phyloP scores from a whole-genome alignment of 2,113 vertebrate genomes.

The Acinonyx jubatus region DNA sequence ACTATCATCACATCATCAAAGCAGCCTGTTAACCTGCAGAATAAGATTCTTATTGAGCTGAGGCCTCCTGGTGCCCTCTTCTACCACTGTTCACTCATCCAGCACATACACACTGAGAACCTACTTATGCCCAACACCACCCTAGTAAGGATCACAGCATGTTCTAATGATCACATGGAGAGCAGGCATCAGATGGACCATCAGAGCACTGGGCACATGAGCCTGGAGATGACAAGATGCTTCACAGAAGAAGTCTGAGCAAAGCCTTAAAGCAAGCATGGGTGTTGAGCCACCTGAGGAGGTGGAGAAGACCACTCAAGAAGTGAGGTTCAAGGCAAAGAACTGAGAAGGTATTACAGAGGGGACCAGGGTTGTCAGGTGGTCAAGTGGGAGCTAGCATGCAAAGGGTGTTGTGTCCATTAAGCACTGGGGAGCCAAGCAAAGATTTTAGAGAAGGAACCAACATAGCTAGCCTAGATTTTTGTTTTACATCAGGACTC shows the following conservation, averaged over 20 bases:
- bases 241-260: not conserved
- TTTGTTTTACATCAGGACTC: not conserved
- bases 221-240: not conserved
- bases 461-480: not conserved
- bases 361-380: not conserved
- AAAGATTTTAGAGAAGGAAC: not conserved
- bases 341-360: not conserved
- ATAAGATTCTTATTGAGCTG: not conserved
- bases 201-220: not conserved
- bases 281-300: not conserved
- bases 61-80: not conserved
- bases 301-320: not conserved
- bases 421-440: not conserved
- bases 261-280: not conserved
- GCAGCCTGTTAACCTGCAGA: not conserved
- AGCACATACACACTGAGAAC: not conserved
- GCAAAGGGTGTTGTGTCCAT: not conserved
- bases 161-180: not conserved
- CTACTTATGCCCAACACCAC: not conserved
- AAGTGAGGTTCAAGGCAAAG: not conserved
- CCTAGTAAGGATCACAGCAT: not conserved
- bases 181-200: not conserved
- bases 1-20: not conserved
- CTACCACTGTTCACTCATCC: not conserved
- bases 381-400: not conserved